Evolutionary conservation across 1,140 invertebrate species (phyloP), one percentile per base, ranked within the genome.

Genomic region (Euglossa dilemma): DNA sequence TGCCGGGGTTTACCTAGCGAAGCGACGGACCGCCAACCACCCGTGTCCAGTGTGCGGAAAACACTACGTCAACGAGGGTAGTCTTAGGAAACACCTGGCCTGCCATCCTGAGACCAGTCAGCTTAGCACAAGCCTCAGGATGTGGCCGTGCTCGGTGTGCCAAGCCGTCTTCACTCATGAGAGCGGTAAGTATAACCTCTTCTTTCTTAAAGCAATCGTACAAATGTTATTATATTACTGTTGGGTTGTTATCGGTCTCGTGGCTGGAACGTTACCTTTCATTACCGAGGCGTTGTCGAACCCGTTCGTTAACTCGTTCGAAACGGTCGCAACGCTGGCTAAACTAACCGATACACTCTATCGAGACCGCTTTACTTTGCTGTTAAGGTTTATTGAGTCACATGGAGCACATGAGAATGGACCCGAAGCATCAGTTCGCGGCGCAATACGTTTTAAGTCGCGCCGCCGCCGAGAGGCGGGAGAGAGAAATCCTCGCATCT

Each of bases 351-450:
- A 80, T 73, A 43, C 71, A 84, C 73, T 70, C 64, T 61, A 59
- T 69, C 78, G 73, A 80, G 83, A 88, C 76, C 59, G 36, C 61
- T 84, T 76, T 79, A 36, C 75, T 83, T 83, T 84, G 83, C 78
- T 87, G 91, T 92, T 56, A 94, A 98, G 98, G 98, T 92, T 95
- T 99, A 45, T 95, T 99, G 74, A 97, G 97, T 83, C 98, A 99
- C 93, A 98, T 99, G 98, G 98, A 99, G 92, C 98, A 98, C 91
- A 98, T 98, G 98, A 96, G 98, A 90, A 98, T 98, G 98, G 98
- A 99, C 94, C 98, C 98, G 6, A 99, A 98, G 94, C 98, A 98
- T 95, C 98, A 98, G 93, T 98, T 98, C 92, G 98, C 98, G 54
- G 98, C 98, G 45, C 98, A 99, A 92, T 98, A 98, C 93, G 98